Evolutionary conservation across 2,113 vertebrate genomes (phyloP), one percentile per base, ranked within the genome.

Genomic region (Labrus mixtus): DNA sequence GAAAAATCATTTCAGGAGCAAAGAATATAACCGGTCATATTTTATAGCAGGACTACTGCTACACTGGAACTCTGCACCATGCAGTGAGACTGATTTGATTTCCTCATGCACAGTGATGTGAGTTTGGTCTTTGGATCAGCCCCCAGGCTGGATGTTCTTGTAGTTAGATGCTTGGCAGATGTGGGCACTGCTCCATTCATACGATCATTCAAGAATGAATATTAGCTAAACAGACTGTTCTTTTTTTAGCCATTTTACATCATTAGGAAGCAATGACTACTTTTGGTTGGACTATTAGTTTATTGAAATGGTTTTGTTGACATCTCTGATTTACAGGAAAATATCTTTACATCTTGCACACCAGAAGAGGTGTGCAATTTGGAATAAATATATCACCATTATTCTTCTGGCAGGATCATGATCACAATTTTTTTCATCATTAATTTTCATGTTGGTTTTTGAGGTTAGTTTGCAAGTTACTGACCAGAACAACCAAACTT

Each of bases 61-160:
- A 90, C 89, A 85, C 90, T 82, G 85, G 84, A 89, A 88, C 88
- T 76, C 82, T 86, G 83, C 76, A 83, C 75, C 73, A 76, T 85
- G 86, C 84, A 86, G 81, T 76, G 87, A 88, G 82, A 82, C 81
- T 89, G 87, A 92, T 93, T 88, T 63, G 83, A 92, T 93, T 93
- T 92, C 92, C 92, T 90, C 63, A 74, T 92, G 86, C 50, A 50
- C 66, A 29, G 66, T 48, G 84, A 87, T 74, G 71, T 63, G 83
- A 75, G 67, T 81, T 84, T 73, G 61, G 70, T 37, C 71, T 39
- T 69, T 81, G 74, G 73, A 65, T 66, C 59, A 62, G 63, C 48
- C 69, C 59, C 60, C 58, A 74, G 73, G 17, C 73, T 81, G 60
- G 36, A 79, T 78, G 70, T 62, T 73, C 63, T 77, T 67, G 9